Base-by-base conservation (phyloP, 2,888 invertebrate genomes). In the Perizoma flavofasciatum region DNA sequence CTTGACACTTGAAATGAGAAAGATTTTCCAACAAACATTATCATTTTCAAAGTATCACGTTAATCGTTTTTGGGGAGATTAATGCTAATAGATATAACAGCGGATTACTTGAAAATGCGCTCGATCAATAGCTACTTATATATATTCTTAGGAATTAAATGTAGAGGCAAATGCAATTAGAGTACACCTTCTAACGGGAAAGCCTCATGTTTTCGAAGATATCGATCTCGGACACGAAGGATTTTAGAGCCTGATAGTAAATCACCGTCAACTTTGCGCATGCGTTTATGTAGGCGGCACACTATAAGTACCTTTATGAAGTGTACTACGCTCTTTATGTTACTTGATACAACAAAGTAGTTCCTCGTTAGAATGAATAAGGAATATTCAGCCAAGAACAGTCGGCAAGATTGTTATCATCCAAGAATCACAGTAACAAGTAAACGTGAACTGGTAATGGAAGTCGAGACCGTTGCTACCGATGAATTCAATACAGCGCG, bases 401-500 rank as follows among this genome's bases (percentile, higher is more conserved):
- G 74, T 71, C 73, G 72, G 74, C 70, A 68, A 81, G 88, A 88
- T 88, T 75, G 81, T 85, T 84, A 90, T 90, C 89, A 83, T 83
- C 78, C 73, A 79, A 81, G 81, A 85, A 89, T 88, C 87, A 88
- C 84, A 83, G 79, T 88, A 88, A 89, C 87, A 86, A 87, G 87
- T 85, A 83, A 86, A 86, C 85, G 78, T 79, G 81, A 75, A 77
- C 81, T 75, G 76, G 85, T 85, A 85, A 87, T 85, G 82, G 84
- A 81, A 84, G 80, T 78, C 71, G 77, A 75, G 78, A 75, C 73
- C 78, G 79, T 79, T 78, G 78, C 81, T 77, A 84, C 87, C 85
- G 77, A 88, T 85, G 77, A 89, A 89, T 88, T 89, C 85, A 87
- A 89, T 89, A 85, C 82, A 83, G 81, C 75, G 84, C 89, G 89